These are phyloP conservation scores for Eolophus roseicapilla DNA, from an alignment of 2,113 vertebrate genomes.

Conservation along the genomic window DNA sequence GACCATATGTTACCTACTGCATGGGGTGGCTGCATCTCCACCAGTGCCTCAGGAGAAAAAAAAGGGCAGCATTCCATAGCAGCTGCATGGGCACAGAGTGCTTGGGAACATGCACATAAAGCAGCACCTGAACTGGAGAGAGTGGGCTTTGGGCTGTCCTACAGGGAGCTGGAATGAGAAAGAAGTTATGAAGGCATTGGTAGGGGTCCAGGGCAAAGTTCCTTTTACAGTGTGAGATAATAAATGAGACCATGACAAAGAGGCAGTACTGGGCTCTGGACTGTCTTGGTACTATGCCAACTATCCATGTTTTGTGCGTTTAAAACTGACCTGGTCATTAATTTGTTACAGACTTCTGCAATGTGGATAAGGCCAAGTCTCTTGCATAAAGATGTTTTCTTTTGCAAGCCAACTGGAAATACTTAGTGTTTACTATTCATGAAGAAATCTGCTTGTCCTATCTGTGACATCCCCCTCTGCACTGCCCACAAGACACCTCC, in stretches of 20 bases:
- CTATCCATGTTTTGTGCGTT: neutral
- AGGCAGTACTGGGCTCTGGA: neutral
- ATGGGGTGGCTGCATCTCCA: neutral
- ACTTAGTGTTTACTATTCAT: neutral
- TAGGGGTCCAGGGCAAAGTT: slow-evolving; percentile 18
- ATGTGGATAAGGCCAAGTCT: slow-evolving; percentile 40
- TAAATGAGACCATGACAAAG: slow-evolving; percentile 34
- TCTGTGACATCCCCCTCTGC: neutral
- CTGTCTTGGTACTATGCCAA: slow-evolving; percentile 12
- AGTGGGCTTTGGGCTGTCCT: neutral
- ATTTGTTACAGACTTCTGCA: slow-evolving; percentile 47
- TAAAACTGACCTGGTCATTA: slow-evolving; percentile 60
- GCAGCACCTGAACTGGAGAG: neutral
- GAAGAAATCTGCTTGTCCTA: neutral
- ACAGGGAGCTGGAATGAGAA: neutral
- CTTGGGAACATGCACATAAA: neutral
- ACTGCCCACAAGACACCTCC: slow-evolving; percentile 4
- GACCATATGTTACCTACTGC: neutral
- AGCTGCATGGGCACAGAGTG: neutral
- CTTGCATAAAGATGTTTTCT: slow-evolving; percentile 46
- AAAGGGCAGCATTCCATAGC: neutral
- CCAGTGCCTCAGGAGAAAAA: neutral
- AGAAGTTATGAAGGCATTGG: neutral
- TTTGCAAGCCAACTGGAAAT: slow-evolving; percentile 41
- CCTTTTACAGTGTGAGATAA: slow-evolving; percentile 17